A percentile compares a stretch with the other conserved stretches of the same genome.
Conservation (phyloP, 1,140 invertebrate species). For the Ridgeia piscesae region DNA sequence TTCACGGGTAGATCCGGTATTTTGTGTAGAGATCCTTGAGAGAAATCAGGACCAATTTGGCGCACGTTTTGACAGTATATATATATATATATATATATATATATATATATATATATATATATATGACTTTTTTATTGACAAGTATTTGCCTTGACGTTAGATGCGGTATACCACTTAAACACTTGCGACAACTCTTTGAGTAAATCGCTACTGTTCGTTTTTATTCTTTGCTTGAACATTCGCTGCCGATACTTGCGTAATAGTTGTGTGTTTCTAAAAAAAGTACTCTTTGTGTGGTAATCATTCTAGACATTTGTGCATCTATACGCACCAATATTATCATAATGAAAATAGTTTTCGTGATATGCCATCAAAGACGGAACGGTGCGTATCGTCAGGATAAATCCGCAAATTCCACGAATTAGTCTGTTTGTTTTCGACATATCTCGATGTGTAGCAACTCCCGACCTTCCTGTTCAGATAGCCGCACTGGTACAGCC, state of each 20-base stretch:
- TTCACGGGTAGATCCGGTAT: not conserved
- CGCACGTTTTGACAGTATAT: not conserved
- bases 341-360: not conserved
- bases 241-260: not conserved
- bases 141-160: not conserved
- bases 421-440: not conserved
- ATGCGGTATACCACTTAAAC: not conserved
- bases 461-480: not conserved
- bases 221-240: not conserved
- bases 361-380: not conserved
- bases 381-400: not conserved
- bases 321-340: not conserved
- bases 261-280: not conserved
- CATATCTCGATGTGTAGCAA: not conserved
- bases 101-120: too few species aligned
- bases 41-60: not conserved
- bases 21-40: not conserved
- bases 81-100: not conserved
- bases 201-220: not conserved
- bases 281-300: not conserved
- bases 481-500: not conserved
- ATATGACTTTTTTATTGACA: not conserved
- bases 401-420: not conserved
- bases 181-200: not conserved
- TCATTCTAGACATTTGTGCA: not conserved